Base-by-base conservation (phyloP, 2,888 invertebrate species). In the Drosophila paracracens region DNA sequence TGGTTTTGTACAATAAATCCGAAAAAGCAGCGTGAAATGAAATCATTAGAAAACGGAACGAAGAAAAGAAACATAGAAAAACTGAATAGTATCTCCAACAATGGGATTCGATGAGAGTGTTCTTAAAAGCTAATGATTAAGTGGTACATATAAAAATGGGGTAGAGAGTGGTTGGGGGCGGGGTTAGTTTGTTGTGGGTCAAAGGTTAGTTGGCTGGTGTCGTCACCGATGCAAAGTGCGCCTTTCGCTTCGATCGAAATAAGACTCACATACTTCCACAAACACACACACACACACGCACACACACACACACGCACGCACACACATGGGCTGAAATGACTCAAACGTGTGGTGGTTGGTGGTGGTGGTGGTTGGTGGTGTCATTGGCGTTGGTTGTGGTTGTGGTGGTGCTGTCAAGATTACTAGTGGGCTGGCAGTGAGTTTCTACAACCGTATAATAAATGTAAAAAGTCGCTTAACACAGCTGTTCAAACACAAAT, bases 1-100 rank as follows among this genome's bases (percentile, higher is more conserved):
- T 38, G 40, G 51, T 71, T 54, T 81, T 84, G 62, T 91, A 91
- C 90, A 91, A 91, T 88, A 91, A 90, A 89, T 93, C 93, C 93
- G 92, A 93, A 93, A 92, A 93, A 93, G 93, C 93, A 93, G 93
- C 93, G 93, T 93, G 93, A 92, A 93, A 92, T 92, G 91, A 91
- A 91, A 92, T 90, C 80, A 79, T 82, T 81, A 85, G 87, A 90
- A 83, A 89, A 90, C 87, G 85, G 79, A 89, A 86, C 88, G 85
- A 91, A 90, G 89, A 91, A 91, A 92, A 92, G 89, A 91, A 92
- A 88, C 77, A 81, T 68, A 75, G 54, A 72, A 89, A 83, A 85
- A 86, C 88, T 74, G 81, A 86, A 86, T 77, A 86, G 79, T 83
- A 81, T 88, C 77, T 86, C 61, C 82, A 87, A 83, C 67, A 91